phyloP scores from a whole-genome alignment of 2,797 vertebrate species.

The Pogonophryne albipinna region DNA sequence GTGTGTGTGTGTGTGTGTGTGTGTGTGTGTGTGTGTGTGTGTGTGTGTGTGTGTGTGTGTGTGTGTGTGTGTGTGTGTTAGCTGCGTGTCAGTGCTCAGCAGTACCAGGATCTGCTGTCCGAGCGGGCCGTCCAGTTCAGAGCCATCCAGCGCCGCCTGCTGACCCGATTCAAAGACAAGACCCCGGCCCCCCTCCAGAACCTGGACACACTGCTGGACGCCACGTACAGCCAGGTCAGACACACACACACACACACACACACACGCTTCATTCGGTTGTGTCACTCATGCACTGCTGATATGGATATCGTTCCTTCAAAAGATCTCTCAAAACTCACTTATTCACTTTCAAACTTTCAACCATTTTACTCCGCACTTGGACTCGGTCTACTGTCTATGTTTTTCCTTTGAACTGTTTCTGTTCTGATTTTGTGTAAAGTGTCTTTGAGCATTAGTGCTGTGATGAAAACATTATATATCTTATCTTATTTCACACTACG shows the following conservation, averaged over 20 bases:
- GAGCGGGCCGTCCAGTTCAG: conserved; percentile 95
- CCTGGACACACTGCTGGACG: conserved; percentile 95
- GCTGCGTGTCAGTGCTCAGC: conserved; percentile 91
- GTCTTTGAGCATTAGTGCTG: no score
- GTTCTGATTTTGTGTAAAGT: no score
- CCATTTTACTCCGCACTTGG: no score
- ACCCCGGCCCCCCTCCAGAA: conserved; percentile 96
- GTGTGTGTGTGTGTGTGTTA: conserved; percentile 61
- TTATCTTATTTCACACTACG: no score
- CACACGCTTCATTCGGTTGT: no score
- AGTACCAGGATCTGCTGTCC: conserved; percentile 92
- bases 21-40: conserved; percentile 7
- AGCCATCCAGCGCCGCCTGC: conserved; percentile 93
- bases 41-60: conserved; percentile 11
- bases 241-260: conserved; percentile 2
- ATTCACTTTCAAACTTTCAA: no score
- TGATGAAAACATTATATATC: no score
- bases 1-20: conserved; percentile 2
- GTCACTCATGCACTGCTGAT: no score
- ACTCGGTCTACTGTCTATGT: no score
- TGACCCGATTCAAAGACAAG: conserved; percentile 97
- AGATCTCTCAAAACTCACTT: no score
- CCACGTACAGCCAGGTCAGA: conserved; percentile 94
- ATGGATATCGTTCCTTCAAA: no score
- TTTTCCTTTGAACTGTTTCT: no score